Percentiles rank a stretch among this genome's conserved stretches.
These are phyloP conservation scores for Dendrophyllia cribrosa DNA, from an alignment of 64 coral and sea anemone genomes.

Conservation along the genomic window DNA sequence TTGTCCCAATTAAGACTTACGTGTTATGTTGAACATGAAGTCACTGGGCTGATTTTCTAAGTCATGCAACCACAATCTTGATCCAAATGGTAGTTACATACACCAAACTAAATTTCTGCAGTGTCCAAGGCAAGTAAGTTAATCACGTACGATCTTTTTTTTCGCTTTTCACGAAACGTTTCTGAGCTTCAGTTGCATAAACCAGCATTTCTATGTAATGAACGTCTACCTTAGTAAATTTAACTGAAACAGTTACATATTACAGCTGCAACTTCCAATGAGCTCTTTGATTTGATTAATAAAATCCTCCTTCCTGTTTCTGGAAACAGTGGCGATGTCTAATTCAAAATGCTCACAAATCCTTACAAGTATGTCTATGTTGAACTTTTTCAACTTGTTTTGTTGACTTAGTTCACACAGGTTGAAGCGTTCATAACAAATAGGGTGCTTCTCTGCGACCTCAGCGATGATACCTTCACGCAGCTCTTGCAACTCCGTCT, in stretches of 20 bases:
- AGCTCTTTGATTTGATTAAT: slow-evolving; percentile 2
- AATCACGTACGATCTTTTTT: no score
- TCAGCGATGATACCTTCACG: not conserved
- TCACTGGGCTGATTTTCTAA: slow-evolving; percentile 14
- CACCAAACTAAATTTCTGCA: no score
- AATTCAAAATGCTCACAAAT: slow-evolving; percentile 33
- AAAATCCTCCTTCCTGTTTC: slow-evolving; percentile 19
- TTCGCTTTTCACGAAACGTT: no score
- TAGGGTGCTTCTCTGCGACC: slow-evolving; percentile 29
- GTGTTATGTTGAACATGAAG: slow-evolving; percentile 18
- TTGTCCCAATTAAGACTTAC: slow-evolving; percentile 7
- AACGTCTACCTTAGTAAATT: no score
- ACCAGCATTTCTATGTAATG: no score
- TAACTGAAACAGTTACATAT: not conserved
- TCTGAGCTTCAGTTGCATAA: no score
- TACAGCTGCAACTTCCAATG: slow-evolving; percentile 18
- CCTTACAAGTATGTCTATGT: slow-evolving; percentile 1
- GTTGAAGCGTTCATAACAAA: slow-evolving; percentile 21
- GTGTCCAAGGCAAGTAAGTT: no score
- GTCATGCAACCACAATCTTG: slow-evolving; percentile 4
- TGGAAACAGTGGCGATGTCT: not conserved
- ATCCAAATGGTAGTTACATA: no score
- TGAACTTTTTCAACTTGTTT: slow-evolving; percentile 21
- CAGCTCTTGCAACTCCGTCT: not conserved
- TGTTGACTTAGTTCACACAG: slow-evolving; percentile 25